Base-by-base conservation (phyloP, 2,113 vertebrate species). In the Apeltes quadracus region DNA sequence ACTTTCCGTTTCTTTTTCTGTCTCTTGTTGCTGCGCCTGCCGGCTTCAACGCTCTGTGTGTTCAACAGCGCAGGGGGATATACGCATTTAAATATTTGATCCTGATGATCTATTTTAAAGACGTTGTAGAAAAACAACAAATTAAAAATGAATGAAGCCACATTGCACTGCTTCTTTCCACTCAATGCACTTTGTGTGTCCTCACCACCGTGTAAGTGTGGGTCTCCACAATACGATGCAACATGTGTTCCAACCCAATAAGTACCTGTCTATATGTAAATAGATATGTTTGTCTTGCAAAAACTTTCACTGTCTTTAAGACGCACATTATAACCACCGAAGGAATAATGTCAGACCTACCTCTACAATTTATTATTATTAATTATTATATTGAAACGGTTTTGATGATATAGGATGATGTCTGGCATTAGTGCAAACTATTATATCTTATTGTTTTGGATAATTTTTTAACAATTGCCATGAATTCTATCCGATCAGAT, bases 401-500 rank as follows among this genome's bases (percentile, higher is more conserved):
- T 70, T 25, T 59, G 7, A 50, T 50, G 25, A 10, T 29, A 16
- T 27, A 15, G 1, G 25, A 22, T 23, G 18, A n/a, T 38, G 32
- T 23, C 18, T 44, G 41, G 32, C 48, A 10, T 20, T 15, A 16
- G 36, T 32, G 34, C 46, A 43, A 46, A 36, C 25, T 48, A 18
- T 51, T 11, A 50, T n/a, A n/a, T 48, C 0, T 34, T 34, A 34
- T 34, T 34, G 13, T 20, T 44, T 50, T 15, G 5, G 5, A 22
- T 34, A 46, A 29, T 66, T 0, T 53, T 6, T 43, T 34, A 11
- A 13, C 29, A 58, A 0, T 67, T 32, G 25, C 5, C 13, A 69
- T 0, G 38, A 23, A 20, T 43, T 23, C 3, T 3, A 39, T 59
- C 2, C 16, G 43, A 34, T 56, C 88, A 99, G 97, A 97, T 99